Base-by-base conservation (phyloP, 2,888 invertebrate genomes). In the Cephus pygmeus region DNA sequence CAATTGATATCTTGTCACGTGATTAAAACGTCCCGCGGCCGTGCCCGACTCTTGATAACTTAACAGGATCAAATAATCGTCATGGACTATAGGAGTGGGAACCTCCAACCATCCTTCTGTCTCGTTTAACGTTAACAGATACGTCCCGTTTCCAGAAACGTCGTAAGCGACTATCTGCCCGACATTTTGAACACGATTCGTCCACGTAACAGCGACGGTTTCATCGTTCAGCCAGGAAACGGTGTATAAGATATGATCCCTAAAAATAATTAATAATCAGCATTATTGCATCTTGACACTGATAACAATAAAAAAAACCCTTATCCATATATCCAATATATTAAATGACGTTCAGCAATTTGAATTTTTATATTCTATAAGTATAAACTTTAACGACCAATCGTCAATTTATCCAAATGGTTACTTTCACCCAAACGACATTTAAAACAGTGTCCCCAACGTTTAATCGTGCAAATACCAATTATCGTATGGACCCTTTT, bases 151-250 rank as follows among this genome's bases (percentile, higher is more conserved):
- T 12, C 73, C 77, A 12, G 74, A 85, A 12, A 92, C 82, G 77
- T 93, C 91, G 88, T 96, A 96, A 35, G 94, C 92, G 23, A 94
- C 92, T 71, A 95, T 87, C 34, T 94, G 91, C 68, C 94, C 93
- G 76, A 94, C 86, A 88, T 95, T 98, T 91, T 99, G 98, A 34
- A 96, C 93, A 76, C 98, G 93, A 90, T 98, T 98, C 77, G 97
- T 92, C 96, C 98, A 98, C 9, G 96, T 93, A 0, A 96, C 95
- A 1, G 95, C 92, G 0, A 98, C 89, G 36, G 94, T 93, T 0
- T 93, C 91, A 76, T 94, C 93, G 34, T 94, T 94, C 30, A 95
- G 93, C 98, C 98, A 98, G 40, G 93, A 93, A 0, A 98, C 95
- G 80, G 93, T 93, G 77, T 94, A 95, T 23, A 96, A 89, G 75